Evolutionary conservation across 64 coral and sea anemone genomes (phyloP), one percentile per base, ranked within the genome.

Genomic region (Montipora cactus): DNA sequence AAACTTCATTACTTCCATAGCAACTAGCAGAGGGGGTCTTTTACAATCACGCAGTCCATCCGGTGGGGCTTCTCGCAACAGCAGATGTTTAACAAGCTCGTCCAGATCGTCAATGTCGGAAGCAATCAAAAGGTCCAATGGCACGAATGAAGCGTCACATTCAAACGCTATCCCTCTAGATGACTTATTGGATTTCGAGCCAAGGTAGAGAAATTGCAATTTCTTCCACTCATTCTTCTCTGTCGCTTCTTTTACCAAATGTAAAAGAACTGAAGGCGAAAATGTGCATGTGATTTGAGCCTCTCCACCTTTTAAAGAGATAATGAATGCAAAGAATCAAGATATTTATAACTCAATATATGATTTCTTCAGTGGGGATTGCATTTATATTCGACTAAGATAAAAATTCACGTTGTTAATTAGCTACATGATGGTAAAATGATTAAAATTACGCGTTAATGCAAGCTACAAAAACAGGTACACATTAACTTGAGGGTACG

Each of bases 101-200:
- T 52, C 20, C 37, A 85, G 9, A 76, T 62, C 58, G 5, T 85
- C 8, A 44, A 92, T 19, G 67, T 76, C 59, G 5, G 57, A 76
- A 14, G 51, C 20, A 18, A 92, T 86, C 11, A 92, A 19, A 12
- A 92, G 52, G 22, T 92, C 81, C 19, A 92, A 44, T 8, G 90
- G 90, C 10, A 92, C 90, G 28, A 71, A 67, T 19, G 90, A 86
- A 12, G 81, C 81, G 46, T 86, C 82, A 51, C 66, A 86, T 67
- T 20, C 82, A 4, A 23, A 71, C 19, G 64, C 62, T 49, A 72
- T 7, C 7, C 82, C 82, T 67, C 18, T 48, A 28, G 81, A 45
- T 19, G 59, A 8, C 61, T 7, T 7, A 67, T 14, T 67, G 47
- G 82, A 7, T 49, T 45, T 20, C 0, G 62, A 21, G 50, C 82